Evolutionary conservation across 1,140 invertebrate species (phyloP).

Genomic region (Ylistrum balloti): DNA sequence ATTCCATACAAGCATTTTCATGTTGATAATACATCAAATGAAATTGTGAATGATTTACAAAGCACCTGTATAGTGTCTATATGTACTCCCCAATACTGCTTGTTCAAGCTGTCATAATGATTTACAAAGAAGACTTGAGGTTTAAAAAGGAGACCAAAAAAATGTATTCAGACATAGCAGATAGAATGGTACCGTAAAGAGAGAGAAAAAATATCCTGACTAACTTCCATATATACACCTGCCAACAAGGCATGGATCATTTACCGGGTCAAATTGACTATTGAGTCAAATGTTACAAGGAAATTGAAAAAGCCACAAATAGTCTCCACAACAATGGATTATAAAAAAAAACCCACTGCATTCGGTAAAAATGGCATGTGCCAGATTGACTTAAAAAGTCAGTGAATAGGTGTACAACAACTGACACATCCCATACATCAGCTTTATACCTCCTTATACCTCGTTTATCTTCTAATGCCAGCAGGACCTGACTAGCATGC

Average conservation of each 20-base stretch:
- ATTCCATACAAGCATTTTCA: too few species aligned
- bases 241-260: not conserved
- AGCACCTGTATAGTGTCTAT: too few species aligned
- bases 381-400: slow-evolving; percentile 9
- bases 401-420: not conserved
- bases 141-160: too few species aligned
- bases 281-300: not conserved
- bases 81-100: too few species aligned
- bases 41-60: too few species aligned
- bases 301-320: not conserved
- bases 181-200: too few species aligned
- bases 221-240: not conserved
- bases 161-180: too few species aligned
- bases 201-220: not conserved
- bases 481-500: not conserved
- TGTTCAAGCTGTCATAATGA: too few species aligned
- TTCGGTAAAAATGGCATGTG: slow-evolving; percentile 22
- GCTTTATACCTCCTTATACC: not conserved
- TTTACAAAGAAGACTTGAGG: too few species aligned
- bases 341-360: not conserved
- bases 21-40: too few species aligned
- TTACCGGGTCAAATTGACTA: not conserved
- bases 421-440: slow-evolving; percentile 5
- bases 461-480: not conserved
- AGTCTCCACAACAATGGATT: not conserved